A percentile compares a stretch with the other conserved stretches of the same genome.
These are phyloP conservation scores for Salvator merianae DNA, from an alignment of 2,113 vertebrate species.

Conservation along the genomic window DNA sequence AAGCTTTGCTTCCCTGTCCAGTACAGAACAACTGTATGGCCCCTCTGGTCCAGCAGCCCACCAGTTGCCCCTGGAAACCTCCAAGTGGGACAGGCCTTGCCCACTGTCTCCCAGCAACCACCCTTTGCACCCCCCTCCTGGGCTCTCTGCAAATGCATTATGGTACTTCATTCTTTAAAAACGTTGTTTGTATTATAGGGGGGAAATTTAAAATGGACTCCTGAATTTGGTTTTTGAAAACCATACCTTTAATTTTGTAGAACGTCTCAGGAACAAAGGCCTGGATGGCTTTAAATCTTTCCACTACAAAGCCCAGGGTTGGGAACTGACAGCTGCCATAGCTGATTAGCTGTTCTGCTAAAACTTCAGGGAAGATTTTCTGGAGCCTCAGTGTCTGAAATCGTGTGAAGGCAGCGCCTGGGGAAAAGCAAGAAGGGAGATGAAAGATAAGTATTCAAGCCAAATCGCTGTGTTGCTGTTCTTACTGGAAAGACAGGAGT, in stretches of 20 bases:
- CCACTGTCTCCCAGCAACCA: no score
- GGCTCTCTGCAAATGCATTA: no score
- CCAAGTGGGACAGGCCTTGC: no score
- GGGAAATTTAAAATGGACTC: background rate
- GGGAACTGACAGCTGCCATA: slow-evolving; percentile 99
- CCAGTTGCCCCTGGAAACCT: no score
- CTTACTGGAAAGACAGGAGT: background rate
- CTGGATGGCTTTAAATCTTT: slow-evolving; percentile 98
- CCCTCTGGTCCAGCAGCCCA: no score
- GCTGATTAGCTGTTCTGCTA: slow-evolving; percentile 94
- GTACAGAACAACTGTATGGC: no score
- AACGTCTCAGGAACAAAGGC: slow-evolving; percentile 95
- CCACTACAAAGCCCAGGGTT: slow-evolving; percentile 95
- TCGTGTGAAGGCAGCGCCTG: slow-evolving; percentile 98
- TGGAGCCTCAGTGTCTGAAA: slow-evolving; percentile 94
- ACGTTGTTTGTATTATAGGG: no score
- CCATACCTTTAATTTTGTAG: slow-evolving; percentile 93
- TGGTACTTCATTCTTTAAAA: no score
- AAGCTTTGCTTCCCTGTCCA: no score
- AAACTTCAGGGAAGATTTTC: slow-evolving; percentile 89
- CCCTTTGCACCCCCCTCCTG: no score
- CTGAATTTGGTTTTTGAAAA: accelerated
- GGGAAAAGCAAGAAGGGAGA: background rate
- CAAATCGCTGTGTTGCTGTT: background rate
- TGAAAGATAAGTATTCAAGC: background rate